Percentiles rank a stretch among this genome's conserved stretches.
These are phyloP conservation scores for Carassius gibelio DNA, from an alignment of 2,113 vertebrate species.

Conservation along the genomic window DNA sequence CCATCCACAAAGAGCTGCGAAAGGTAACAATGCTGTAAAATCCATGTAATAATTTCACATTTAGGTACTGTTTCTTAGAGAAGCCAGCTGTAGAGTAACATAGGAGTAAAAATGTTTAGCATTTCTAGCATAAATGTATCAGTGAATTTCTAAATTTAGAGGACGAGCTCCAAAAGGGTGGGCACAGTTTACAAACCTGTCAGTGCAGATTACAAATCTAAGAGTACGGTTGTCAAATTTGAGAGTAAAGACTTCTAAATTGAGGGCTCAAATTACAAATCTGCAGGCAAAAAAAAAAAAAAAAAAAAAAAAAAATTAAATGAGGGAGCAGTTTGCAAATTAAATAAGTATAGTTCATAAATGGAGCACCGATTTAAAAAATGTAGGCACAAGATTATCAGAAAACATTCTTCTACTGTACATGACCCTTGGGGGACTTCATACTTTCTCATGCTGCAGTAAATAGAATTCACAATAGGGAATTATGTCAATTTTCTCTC, in stretches of 20 bases:
- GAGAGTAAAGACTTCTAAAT: not conserved
- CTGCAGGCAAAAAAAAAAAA: not conserved
- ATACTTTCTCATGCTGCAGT: slow-evolving; percentile 10
- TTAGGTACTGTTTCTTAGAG: not conserved
- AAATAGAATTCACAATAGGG: not conserved
- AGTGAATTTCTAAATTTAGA: too few species aligned
- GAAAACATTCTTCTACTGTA: not conserved
- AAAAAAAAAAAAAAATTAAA: not conserved
- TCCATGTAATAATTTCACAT: too few species aligned
- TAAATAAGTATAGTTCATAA: not conserved
- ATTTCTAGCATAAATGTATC: not conserved
- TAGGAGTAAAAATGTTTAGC: not conserved
- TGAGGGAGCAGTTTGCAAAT: not conserved
- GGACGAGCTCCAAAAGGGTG: not conserved
- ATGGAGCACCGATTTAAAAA: not conserved
- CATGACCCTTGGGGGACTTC: not conserved
- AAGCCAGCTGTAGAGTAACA: not conserved
- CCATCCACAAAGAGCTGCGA: too few species aligned
- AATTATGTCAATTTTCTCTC: not conserved
- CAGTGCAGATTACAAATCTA: not conserved
- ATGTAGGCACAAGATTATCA: not conserved
- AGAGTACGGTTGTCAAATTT: not conserved
- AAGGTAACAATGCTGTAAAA: not conserved
- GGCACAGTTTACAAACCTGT: not conserved
- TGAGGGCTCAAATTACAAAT: not conserved